phyloP scores from a whole-genome alignment of 2,888 invertebrate genomes.

The Anorthoa munda region DNA sequence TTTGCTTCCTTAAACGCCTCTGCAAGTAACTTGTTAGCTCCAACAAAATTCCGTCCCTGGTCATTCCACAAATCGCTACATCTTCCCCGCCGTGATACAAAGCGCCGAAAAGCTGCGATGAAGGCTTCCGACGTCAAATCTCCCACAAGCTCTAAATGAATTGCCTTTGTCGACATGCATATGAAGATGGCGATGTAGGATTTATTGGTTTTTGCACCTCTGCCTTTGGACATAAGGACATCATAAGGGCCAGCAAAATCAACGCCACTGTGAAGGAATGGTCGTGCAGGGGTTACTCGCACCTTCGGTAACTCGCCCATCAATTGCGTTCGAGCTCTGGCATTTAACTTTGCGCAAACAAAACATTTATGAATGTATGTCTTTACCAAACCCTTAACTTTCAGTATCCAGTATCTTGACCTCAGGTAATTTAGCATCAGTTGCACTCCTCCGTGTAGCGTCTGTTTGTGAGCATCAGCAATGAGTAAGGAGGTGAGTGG shows the following conservation, averaged over 20 bases:
- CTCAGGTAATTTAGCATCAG: constrained; percentile 12
- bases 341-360: constrained; percentile 7
- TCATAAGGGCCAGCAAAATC: no score
- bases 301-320: constrained; percentile 18
- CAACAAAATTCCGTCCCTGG: constrained; percentile 20
- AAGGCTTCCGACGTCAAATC: no score
- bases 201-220: no score
- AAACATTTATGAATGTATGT: constrained; percentile 9
- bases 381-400: constrained; percentile 5
- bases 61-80: constrained; percentile 18
- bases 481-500: constrained; percentile 1
- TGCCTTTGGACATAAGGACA: no score
- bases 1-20: constrained; percentile 11
- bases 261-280: no score
- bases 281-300: constrained; percentile 13
- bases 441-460: constrained; percentile 12
- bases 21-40: constrained; percentile 2
- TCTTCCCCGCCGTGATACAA: constrained; percentile 15
- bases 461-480: no score
- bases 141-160: no score
- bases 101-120: no score
- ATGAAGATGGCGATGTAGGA: no score
- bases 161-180: no score
- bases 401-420: constrained; percentile 15
- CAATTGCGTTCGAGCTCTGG: neutral